Base-by-base conservation (phyloP, 2,797 vertebrate species). In the Chanos chanos region DNA sequence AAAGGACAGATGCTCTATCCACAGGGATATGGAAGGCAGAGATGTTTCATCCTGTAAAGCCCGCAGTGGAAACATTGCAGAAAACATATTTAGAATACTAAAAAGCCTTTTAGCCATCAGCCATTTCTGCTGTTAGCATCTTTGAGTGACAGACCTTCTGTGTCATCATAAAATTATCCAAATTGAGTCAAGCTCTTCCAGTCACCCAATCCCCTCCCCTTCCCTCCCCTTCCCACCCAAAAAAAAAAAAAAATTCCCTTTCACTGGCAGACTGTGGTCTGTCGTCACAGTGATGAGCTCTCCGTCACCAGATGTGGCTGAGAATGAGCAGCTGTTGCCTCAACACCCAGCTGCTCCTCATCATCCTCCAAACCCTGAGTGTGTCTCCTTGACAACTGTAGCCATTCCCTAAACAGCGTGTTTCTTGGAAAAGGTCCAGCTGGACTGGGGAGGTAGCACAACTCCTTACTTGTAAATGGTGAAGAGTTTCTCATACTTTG, bases 241-340 rank as follows among this genome's bases (percentile, higher is more conserved):
- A 51, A 44, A 15, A 22, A 12, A 30, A 39, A n/a, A 19, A 21
- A 7, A 39, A 16, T 30, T 51, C 28, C 13, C 40, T 5, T 62
- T 24, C 4, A 3, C 39, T 55, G 59, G 43, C 59, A 8, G 16
- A n/a, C 22, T 50, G 24, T 43, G 22, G 24, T 62, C 39, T 33
- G 44, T 69, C 31, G 51, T 58, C 62, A 57, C 60, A 53, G 47
- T 45, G 71, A 65, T 45, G 48, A 44, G 50, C 48, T 39, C 48
- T 56, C 40, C 43, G 65, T 62, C 33, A 74, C 80, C 86, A 89
- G 86, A 86, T 87, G 87, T 84, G 85, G 68, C 77, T 81, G 78
- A 75, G 79, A 84, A 76, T 63, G 74, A 86, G 69, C 87, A 87
- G 84, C 80, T 89, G 87, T 79, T 83, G 22, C 75, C 79, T 71